Conservation (phyloP, 2,888 invertebrate species). For the Drosophila paramelanica region DNA sequence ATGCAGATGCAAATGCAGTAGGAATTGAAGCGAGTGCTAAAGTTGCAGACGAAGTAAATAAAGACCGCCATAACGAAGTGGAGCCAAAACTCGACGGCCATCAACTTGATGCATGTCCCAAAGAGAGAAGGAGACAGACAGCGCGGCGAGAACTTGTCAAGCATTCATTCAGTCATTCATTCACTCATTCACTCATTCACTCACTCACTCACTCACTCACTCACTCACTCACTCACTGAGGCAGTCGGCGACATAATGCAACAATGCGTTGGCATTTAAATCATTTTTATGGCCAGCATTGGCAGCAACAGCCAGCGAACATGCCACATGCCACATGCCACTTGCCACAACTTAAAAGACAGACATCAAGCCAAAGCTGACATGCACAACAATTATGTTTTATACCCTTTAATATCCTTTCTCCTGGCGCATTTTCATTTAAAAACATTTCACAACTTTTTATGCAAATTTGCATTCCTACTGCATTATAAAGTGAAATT, state of each 20-base stretch:
- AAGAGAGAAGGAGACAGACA: conserved; percentile 1
- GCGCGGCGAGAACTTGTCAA: conserved; percentile 3
- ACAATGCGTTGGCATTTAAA: conserved; percentile 64
- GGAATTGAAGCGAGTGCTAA: conserved; percentile 28
- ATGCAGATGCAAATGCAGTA: conserved; percentile 41
- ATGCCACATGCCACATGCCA: conserved; percentile 18
- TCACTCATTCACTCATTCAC: conserved; percentile 45
- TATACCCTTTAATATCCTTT: no score
- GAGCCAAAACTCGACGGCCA: conserved; percentile 42
- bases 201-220: conserved; percentile 31
- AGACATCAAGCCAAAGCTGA: no score
- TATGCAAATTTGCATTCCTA: no score
- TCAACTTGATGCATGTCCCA: conserved; percentile 67
- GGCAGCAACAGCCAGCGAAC: conserved; percentile 30
- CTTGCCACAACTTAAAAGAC: background rate
- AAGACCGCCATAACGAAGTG: conserved; percentile 71
- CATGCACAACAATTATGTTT: no score
- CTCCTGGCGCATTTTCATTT: no score
- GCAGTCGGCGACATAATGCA: conserved; percentile 54
- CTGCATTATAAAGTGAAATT: no score
- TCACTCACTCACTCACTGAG: conserved; percentile 17
- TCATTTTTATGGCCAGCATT: conserved; percentile 62
- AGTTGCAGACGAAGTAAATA: conserved; percentile 38
- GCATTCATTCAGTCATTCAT: background rate
- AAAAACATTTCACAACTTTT: no score